These are phyloP conservation scores for Drosophila lutescens DNA, from an alignment of 2,888 invertebrate species.

Conservation along the genomic window DNA sequence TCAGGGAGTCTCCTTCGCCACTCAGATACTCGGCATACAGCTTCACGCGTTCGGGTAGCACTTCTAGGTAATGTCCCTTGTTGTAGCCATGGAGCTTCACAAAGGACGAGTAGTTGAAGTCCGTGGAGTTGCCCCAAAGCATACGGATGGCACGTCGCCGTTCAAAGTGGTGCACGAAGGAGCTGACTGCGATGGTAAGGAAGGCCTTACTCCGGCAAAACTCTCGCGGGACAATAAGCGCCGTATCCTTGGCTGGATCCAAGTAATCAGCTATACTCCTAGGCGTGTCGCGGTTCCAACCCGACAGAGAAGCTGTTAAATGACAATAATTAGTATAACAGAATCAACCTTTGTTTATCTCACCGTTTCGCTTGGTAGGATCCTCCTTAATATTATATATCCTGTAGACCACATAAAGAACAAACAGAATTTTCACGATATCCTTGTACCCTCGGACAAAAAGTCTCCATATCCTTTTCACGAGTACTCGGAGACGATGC, in stretches of 20 bases:
- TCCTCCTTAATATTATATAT: background rate
- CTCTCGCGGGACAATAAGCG: conserved; percentile 87
- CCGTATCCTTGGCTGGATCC: conserved; percentile 88
- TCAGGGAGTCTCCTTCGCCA: conserved; percentile 37
- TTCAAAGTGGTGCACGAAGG: conserved; percentile 88
- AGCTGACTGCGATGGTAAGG: conserved; percentile 90
- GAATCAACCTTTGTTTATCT: no score
- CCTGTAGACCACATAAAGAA: background rate
- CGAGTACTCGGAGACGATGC: background rate
- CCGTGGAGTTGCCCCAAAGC: conserved; percentile 83
- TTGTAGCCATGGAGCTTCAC: conserved; percentile 77
- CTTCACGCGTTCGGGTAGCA: conserved; percentile 63
- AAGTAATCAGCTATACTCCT: conserved; percentile 90
- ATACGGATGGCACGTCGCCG: conserved; percentile 85
- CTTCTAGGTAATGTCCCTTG: conserved; percentile 76
- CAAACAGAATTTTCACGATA: background rate
- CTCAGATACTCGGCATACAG: conserved; percentile 76
- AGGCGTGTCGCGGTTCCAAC: conserved; percentile 91
- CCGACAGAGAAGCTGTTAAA: conserved; percentile 85
- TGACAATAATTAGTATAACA: background rate
- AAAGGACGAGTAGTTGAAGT: conserved; percentile 83
- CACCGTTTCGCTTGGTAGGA: background rate
- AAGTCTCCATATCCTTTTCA: background rate
- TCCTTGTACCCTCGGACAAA: background rate
- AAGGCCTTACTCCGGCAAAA: conserved; percentile 86